Evolutionary conservation across 2,113 vertebrate genomes (phyloP).

Genomic region (Xiphophorus maculatus): DNA sequence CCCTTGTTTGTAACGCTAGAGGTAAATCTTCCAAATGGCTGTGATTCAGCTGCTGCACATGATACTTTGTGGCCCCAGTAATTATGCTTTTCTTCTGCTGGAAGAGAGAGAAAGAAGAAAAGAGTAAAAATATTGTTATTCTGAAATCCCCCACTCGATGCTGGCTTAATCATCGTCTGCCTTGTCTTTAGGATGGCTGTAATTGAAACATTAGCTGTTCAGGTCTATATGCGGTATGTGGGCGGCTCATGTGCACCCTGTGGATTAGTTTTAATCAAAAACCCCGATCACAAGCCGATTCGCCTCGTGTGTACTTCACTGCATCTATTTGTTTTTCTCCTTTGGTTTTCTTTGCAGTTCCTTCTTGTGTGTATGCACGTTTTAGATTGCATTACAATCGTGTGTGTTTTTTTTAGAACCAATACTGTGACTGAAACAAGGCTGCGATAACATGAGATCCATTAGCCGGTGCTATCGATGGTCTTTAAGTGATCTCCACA

Average conservation of each 20-base stretch:
- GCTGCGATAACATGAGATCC: slow-evolving; percentile 29
- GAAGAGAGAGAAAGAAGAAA: slow-evolving; percentile 4
- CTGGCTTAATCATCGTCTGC: slow-evolving; percentile 73
- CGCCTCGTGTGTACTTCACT: slow-evolving; percentile 35
- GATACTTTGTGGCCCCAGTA: slow-evolving; percentile 68
- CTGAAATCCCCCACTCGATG: slow-evolving; percentile 68
- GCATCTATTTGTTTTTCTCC: background rate
- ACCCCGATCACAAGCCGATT: slow-evolving; percentile 40
- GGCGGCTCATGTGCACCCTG: slow-evolving; percentile 47
- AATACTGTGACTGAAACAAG: slow-evolving; percentile 1
- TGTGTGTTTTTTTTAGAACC: background rate
- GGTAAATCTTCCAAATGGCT: slow-evolving; percentile 52
- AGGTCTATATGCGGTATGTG: slow-evolving; percentile 64
- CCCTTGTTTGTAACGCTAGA: slow-evolving; percentile 25
- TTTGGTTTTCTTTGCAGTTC: background rate
- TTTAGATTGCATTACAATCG: background rate
- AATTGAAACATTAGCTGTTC: slow-evolving; percentile 77
- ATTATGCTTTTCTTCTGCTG: slow-evolving; percentile 66
- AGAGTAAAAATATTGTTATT: slow-evolving; percentile 59
- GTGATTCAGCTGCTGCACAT: slow-evolving; percentile 60
- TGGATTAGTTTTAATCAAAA: slow-evolving; percentile 66
- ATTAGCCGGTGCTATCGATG: slow-evolving; percentile 30
- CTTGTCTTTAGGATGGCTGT: slow-evolving; percentile 68
- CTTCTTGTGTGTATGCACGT: background rate
- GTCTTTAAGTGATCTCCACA: slow-evolving; percentile 22